Percentiles rank a stretch among this genome's conserved stretches.
phyloP scores from a whole-genome alignment of 2,797 vertebrate species.

The Cryptoprocta ferox region DNA sequence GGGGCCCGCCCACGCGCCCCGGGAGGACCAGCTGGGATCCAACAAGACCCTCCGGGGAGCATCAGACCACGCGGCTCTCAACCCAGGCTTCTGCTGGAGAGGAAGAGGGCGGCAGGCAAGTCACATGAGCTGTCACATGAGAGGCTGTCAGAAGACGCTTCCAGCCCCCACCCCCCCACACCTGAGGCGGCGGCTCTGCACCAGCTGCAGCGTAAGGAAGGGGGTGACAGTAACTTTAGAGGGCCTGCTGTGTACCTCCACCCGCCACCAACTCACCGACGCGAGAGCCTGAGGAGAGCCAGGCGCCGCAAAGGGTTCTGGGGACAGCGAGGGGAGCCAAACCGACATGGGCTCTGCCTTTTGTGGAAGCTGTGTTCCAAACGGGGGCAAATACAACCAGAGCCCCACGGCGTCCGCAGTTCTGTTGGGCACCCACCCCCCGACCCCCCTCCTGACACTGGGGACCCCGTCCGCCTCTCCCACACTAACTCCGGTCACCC shows the following conservation, averaged over 20 bases:
- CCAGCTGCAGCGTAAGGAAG: not conserved
- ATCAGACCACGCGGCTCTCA: not conserved
- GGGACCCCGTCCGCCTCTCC: not conserved
- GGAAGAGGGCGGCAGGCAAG: not conserved
- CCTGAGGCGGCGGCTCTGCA: not conserved
- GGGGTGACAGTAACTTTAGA: not conserved
- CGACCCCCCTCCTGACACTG: not conserved
- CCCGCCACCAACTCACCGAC: not conserved
- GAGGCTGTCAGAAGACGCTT: not conserved
- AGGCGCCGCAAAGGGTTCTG: not conserved
- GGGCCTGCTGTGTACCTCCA: not conserved
- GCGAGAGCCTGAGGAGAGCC: rapidly evolving
- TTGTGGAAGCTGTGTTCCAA: not conserved
- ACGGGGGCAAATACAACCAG: rapidly evolving
- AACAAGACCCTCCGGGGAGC: not conserved
- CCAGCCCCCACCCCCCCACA: not conserved
- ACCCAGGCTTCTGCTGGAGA: not conserved
- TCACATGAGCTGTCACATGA: not conserved
- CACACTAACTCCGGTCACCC: not conserved
- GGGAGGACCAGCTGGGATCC: not conserved
- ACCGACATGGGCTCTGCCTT: not conserved
- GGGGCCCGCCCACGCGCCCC: not conserved
- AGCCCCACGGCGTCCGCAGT: rapidly evolving
- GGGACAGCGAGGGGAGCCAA: not conserved
- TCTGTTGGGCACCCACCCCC: not conserved